Conservation (phyloP, 2,113 vertebrate genomes). For the Paradisaea rubra region DNA sequence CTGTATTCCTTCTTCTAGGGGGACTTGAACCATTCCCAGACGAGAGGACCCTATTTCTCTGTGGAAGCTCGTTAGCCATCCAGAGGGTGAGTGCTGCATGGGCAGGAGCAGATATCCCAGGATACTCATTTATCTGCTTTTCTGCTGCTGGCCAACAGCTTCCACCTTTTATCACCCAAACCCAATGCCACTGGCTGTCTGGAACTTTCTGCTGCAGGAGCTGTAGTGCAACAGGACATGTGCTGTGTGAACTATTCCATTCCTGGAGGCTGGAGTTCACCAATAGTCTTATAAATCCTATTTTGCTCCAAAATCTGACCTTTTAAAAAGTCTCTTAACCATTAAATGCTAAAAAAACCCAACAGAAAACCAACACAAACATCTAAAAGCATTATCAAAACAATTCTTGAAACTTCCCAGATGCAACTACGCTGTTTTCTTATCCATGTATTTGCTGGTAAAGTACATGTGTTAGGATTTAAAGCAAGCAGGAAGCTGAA, state of each 20-base stretch:
- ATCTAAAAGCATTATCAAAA: not conserved
- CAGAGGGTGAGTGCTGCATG: not conserved
- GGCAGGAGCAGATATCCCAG: not conserved
- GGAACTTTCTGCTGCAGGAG: not conserved
- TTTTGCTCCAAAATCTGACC: not conserved
- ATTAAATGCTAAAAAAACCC: not conserved
- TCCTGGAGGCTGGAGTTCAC: not conserved
- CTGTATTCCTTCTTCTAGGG: not conserved
- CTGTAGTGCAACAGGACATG: not conserved
- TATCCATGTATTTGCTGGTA: not conserved
- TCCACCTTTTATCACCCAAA: not conserved
- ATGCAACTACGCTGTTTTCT: not conserved
- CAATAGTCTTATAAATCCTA: not conserved
- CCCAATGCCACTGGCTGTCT: not conserved
- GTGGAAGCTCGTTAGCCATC: not conserved
- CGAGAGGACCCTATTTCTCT: not conserved
- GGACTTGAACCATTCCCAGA: not conserved
- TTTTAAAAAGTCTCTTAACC: not conserved
- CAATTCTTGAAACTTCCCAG: not conserved
- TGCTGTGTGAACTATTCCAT: not conserved
- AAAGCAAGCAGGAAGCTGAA: not conserved
- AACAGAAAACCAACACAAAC: not conserved
- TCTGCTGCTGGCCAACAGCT: not conserved
- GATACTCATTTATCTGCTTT: not conserved
- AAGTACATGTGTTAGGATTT: not conserved